Evolutionary conservation across 2,888 invertebrate species (phyloP).

Genomic region (Abscondita cerata): DNA sequence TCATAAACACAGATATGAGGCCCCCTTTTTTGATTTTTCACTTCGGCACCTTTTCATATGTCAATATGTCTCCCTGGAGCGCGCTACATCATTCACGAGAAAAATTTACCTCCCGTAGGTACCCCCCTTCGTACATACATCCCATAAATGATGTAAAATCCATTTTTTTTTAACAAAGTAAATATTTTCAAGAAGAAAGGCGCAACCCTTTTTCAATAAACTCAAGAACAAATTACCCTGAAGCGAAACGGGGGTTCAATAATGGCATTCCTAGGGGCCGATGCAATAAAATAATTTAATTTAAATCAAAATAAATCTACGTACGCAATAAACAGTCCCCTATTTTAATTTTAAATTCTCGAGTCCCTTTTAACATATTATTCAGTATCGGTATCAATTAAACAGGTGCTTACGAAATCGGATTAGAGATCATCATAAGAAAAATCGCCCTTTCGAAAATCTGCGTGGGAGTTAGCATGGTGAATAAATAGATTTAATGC

Average conservation of each 20-base stretch:
- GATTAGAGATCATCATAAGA: conserved; percentile 32
- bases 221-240: conserved; percentile 27
- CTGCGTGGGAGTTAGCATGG: conserved; percentile 55
- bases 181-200: not conserved
- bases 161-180: not conserved
- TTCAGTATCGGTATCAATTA: not conserved
- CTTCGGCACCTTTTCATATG: conserved; percentile 58
- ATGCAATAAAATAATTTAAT: conserved; percentile 58
- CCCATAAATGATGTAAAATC: conserved; percentile 50
- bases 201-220: conserved; percentile 16
- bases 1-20: conserved; percentile 58
- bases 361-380: not conserved
- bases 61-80: conserved; percentile 51
- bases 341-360: conserved; percentile 44
- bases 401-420: conserved; percentile 40
- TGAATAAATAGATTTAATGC: conserved; percentile 54
- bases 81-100: conserved; percentile 47
- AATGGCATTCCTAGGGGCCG: conserved; percentile 57
- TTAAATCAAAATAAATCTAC: conserved; percentile 58
- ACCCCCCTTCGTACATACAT: conserved; percentile 44
- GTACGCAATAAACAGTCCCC: conserved; percentile 49
- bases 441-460: conserved; percentile 43
- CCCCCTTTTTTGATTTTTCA: conserved; percentile 57
- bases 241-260: conserved; percentile 45
- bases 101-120: conserved; percentile 44